phyloP scores from a whole-genome alignment of 2,113 vertebrate species.

The Elephantulus edwardii region DNA sequence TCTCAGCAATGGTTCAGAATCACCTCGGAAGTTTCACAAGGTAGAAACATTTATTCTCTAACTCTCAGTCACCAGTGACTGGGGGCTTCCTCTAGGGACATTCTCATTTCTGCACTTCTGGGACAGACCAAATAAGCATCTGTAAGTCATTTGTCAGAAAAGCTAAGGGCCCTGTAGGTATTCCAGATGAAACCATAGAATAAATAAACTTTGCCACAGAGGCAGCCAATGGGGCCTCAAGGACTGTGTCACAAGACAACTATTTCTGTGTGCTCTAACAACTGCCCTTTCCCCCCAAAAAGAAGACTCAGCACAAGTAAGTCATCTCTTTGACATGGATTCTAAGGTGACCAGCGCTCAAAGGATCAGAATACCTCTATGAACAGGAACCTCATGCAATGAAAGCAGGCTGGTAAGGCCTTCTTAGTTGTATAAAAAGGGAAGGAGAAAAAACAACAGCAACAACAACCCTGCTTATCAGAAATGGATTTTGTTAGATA shows the following conservation, averaged over 20 bases:
- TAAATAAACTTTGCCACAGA: neutral
- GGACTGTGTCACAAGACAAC: neutral
- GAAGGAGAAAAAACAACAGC: neutral
- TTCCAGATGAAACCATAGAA: neutral
- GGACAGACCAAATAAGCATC: neutral
- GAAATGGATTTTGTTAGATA: neutral
- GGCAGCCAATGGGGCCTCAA: neutral
- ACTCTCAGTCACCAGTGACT: neutral
- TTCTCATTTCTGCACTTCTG: neutral
- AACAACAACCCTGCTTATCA: too few species aligned
- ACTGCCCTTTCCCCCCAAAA: accelerated
- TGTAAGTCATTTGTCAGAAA: neutral
- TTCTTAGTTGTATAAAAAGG: neutral
- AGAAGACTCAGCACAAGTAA: neutral
- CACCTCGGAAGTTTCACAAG: neutral
- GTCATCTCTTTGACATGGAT: neutral
- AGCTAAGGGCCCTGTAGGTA: neutral
- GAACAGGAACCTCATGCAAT: neutral
- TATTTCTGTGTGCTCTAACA: neutral
- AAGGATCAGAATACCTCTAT: too few species aligned
- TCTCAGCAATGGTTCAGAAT: neutral
- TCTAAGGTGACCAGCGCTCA: too few species aligned
- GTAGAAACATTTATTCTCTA: neutral
- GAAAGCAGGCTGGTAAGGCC: too few species aligned
- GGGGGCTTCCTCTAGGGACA: neutral